Evolutionary conservation across 2,888 invertebrate genomes (phyloP).

Genomic region (Cephalotes varians): DNA sequence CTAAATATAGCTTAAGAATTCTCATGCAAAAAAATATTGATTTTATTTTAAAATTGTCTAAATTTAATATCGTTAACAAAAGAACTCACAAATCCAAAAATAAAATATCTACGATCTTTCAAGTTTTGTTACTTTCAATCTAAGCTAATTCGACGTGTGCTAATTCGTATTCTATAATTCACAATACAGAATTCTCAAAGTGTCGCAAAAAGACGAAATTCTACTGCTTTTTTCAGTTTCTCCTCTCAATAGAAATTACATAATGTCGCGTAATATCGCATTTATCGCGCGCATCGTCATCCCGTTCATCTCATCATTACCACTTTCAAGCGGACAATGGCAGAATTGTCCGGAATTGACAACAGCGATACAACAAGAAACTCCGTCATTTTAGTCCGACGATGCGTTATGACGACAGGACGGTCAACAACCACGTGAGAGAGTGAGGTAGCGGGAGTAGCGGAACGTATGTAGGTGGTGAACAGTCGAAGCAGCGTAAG

Average conservation of each 20-base stretch:
- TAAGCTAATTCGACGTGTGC: background rate
- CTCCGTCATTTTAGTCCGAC: constrained; percentile 78
- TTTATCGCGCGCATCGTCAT: constrained; percentile 4
- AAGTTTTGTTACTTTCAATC: background rate
- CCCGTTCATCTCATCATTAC: background rate
- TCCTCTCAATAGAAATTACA: background rate
- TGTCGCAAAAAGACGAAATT: background rate
- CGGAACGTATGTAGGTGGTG: constrained; percentile 50
- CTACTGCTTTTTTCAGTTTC: background rate
- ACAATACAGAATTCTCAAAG: background rate
- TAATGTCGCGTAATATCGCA: background rate
- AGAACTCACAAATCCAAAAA: background rate
- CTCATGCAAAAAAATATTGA: background rate
- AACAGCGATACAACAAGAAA: constrained; percentile 68
- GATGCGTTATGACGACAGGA: constrained; percentile 71
- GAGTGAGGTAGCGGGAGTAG: constrained; percentile 53
- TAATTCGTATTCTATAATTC: background rate
- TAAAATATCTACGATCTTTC: background rate
- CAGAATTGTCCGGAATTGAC: constrained; percentile 27
- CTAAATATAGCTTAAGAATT: background rate
- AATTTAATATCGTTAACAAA: background rate
- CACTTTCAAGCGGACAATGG: constrained; percentile 12
- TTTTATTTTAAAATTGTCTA: background rate
- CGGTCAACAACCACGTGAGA: constrained; percentile 73
- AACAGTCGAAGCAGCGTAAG: constrained; percentile 49